These are phyloP conservation scores for Kryptolebias ocellatus DNA, from an alignment of 2,797 vertebrate species.

Conservation along the genomic window DNA sequence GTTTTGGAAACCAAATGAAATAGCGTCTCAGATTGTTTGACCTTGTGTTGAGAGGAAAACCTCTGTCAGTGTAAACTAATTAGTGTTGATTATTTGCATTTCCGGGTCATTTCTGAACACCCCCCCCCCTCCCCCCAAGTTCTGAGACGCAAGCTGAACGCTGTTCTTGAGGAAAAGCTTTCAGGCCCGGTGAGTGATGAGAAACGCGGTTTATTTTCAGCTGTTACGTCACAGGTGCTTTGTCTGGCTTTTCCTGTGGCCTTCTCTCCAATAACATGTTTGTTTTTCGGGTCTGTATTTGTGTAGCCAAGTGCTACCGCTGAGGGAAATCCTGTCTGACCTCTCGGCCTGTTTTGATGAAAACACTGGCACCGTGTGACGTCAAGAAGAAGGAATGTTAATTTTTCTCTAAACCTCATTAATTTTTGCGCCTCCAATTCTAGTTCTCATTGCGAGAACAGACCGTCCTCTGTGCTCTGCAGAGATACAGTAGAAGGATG, in stretches of 20 bases:
- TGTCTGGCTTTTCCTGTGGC: slow-evolving; percentile 71
- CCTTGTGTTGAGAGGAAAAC: background rate
- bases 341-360: slow-evolving; percentile 55
- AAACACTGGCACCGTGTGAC: slow-evolving; percentile 66
- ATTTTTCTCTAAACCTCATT: slow-evolving; percentile 50
- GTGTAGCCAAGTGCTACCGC: slow-evolving; percentile 63
- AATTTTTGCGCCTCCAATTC: slow-evolving; percentile 46
- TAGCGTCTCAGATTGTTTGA: background rate
- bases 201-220: slow-evolving; percentile 66
- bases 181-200: slow-evolving; percentile 52
- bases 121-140: background rate
- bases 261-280: slow-evolving; percentile 69
- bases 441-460: slow-evolving; percentile 55
- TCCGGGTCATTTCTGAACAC: slow-evolving; percentile 23
- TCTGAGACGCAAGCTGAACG: slow-evolving; percentile 51
- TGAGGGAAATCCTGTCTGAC: slow-evolving; percentile 78
- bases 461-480: slow-evolving; percentile 12
- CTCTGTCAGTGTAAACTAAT: slow-evolving; percentile 4
- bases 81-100: background rate
- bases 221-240: slow-evolving; percentile 63
- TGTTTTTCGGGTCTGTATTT: slow-evolving; percentile 76
- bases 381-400: slow-evolving; percentile 49
- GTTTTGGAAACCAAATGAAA: background rate
- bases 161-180: slow-evolving; percentile 48
- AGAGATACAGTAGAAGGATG: slow-evolving; percentile 15